Evolutionary conservation across 2,888 invertebrate genomes (phyloP).

Genomic region (Ditula angustiorana): DNA sequence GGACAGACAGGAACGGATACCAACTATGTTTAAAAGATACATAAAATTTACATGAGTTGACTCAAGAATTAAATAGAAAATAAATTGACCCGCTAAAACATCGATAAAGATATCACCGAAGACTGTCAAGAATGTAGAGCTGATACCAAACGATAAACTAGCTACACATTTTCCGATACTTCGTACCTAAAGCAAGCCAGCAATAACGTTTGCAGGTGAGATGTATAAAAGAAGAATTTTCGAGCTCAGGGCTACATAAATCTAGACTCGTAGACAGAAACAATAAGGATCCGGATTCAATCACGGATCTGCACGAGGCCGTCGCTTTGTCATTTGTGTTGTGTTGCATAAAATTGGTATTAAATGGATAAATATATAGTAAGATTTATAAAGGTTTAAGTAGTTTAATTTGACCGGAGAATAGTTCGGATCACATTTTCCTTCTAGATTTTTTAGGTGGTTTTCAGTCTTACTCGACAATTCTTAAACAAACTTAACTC

Average conservation of each 20-base stretch:
- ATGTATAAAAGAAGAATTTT: neutral
- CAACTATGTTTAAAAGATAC: no score
- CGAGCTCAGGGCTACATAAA: conserved; percentile 29
- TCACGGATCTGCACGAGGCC: conserved; percentile 49
- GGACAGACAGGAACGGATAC: no score
- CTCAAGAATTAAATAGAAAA: neutral
- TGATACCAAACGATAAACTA: neutral
- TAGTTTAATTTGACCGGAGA: neutral
- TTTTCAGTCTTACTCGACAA: no score
- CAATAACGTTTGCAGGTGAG: neutral
- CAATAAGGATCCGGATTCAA: conserved; percentile 45
- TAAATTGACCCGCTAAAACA: no score
- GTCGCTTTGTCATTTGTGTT: conserved; percentile 7
- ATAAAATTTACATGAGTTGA: no score
- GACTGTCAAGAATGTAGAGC: neutral
- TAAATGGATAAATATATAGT: neutral
- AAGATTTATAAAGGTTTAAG: neutral
- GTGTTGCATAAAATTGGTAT: conserved; percentile 9
- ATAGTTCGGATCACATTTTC: no score
- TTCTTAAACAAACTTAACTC: no score
- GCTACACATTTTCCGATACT: no score
- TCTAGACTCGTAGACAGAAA: conserved; percentile 27
- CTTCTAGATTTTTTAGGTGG: no score
- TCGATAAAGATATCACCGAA: neutral
- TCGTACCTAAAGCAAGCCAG: neutral